Evolutionary conservation across 2,888 invertebrate genomes (phyloP), one percentile per base, ranked within the genome.

Genomic region (Melinopterus prodromus): DNA sequence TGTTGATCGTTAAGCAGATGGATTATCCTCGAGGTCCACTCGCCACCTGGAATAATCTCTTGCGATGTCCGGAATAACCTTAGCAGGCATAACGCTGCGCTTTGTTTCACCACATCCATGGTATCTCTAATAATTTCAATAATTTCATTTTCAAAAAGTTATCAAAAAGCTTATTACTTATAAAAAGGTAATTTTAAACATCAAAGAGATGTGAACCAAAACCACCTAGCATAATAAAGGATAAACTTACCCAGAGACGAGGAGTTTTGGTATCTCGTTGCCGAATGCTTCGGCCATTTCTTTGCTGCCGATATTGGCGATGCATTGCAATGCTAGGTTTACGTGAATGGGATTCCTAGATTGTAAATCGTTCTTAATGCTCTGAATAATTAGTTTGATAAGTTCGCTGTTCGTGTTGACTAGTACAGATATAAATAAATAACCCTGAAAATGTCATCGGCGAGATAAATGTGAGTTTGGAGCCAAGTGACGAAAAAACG

Each of bases 251-350:
- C 98, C 99, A 81, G 99, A 99, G 69, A 99, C 99, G 83, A 99
- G 93, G 78, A 99, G 92, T 90, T 98, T 99, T 82, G 99, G 99
- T 89, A 99, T 98, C 90, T 99, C 99, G 85, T 95, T 96, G 78
- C 98, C 97, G 90, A 99, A 99, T 74, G 98, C 98, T 90, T 99
- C 99, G n/a, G 99, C 99, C 99, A 99, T 99, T 89, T 99, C 99
- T 87, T 97, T 95, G 89, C 98, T 98, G 80, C 99, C 99, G 89
- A 99, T 99, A 90, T 99, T 99, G 78, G 99, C 99, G 88, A 99
- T 99, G 90, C 99, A 99, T 90, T 99, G 99, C 84, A 99, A 92
- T 76, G 99, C 99, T 88, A 99, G 92, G 90, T 99, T 99, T 78
- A 99, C 98, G 89, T 99, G 99, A 87, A 99, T 97, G 70, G 99